These are phyloP conservation scores for Torymus texanus DNA, from an alignment of 2,888 invertebrate genomes.

Conservation along the genomic window DNA sequence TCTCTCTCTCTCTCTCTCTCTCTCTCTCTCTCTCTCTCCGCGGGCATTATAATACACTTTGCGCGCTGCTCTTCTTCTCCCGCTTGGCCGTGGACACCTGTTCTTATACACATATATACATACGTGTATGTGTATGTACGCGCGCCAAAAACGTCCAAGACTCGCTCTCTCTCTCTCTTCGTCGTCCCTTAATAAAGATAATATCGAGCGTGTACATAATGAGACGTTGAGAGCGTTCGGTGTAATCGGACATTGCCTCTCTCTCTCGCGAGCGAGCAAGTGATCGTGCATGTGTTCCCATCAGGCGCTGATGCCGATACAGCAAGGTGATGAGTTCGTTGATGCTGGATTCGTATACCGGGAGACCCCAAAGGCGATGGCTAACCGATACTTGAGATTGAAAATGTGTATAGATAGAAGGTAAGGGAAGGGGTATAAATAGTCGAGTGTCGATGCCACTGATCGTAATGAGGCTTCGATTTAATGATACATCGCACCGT, in stretches of 20 bases:
- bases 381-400: constrained; percentile 50
- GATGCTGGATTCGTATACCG: not conserved
- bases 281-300: constrained; percentile 27
- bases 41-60: constrained; percentile 15
- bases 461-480: constrained; percentile 47
- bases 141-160: too few relatives aligned
- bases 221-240: constrained; percentile 52
- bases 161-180: constrained; percentile 7
- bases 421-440: constrained; percentile 23
- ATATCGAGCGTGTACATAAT: constrained; percentile 56
- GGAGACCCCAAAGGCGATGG: constrained; percentile 18
- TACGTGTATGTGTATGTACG: too few relatives aligned
- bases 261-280: not conserved
- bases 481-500: constrained; percentile 46
- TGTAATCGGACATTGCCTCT: constrained; percentile 48
- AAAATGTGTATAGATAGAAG: constrained; percentile 31
- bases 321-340: constrained; percentile 18
- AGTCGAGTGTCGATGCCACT: constrained; percentile 48
- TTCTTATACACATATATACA: not conserved
- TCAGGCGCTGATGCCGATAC: constrained; percentile 6
- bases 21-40: too few relatives aligned
- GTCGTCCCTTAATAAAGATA: constrained; percentile 52
- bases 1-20: not conserved
- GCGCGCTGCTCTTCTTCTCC: not conserved
- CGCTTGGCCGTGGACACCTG: constrained; percentile 16